Evolutionary conservation across 2,888 invertebrate genomes (phyloP).

Genomic region (Trachelus troglodyta): DNA sequence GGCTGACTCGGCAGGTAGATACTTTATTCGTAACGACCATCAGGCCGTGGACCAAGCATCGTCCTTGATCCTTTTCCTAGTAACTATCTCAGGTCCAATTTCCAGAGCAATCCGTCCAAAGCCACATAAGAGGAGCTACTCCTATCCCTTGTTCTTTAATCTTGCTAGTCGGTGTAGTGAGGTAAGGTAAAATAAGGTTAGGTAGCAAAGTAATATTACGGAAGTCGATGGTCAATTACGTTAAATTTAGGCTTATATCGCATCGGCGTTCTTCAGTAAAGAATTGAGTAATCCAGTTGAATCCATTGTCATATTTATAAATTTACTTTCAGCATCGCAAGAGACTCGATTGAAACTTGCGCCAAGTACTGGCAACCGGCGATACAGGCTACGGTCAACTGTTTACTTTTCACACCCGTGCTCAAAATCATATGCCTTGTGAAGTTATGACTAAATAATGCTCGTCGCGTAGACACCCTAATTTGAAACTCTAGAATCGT

Average conservation of each 20-base stretch:
- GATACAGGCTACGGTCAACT: too few species aligned
- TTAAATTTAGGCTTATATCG: neutral
- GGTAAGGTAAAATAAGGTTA: neutral
- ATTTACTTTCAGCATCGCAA: neutral
- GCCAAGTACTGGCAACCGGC: too few species aligned
- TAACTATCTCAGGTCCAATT: neutral
- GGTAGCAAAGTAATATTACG: neutral
- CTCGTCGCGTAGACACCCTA: neutral
- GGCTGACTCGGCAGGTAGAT: neutral
- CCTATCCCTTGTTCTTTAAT: neutral
- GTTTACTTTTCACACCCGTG: too few species aligned
- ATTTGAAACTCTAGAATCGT: neutral
- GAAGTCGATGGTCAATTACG: neutral
- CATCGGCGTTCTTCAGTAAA: neutral
- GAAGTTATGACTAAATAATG: neutral
- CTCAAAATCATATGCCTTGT: too few species aligned
- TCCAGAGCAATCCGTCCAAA: neutral
- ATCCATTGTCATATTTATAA: neutral
- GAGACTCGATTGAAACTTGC: too few species aligned
- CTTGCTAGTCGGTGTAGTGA: neutral
- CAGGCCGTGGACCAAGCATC: neutral
- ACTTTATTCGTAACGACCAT: neutral
- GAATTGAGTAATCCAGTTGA: neutral
- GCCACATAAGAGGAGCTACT: neutral
- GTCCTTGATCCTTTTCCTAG: neutral